These are phyloP conservation scores for Antheraea mylitta DNA, from an alignment of 1,140 invertebrate genomes.

Conservation along the genomic window DNA sequence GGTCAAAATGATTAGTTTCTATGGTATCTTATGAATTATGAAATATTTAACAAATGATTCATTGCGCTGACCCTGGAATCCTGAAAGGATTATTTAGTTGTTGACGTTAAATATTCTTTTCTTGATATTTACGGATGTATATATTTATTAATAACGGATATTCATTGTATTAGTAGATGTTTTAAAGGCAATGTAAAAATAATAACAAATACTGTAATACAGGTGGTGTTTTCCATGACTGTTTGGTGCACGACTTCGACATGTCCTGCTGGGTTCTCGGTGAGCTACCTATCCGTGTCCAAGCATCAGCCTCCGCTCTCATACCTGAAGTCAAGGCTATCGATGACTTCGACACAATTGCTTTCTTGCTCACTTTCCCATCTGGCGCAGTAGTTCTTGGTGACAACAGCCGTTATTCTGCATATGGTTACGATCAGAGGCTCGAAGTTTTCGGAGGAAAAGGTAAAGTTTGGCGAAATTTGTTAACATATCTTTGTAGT, in stretches of 20 bases:
- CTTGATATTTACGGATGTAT: neutral
- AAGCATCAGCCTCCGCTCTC: neutral
- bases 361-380: neutral
- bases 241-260: neutral
- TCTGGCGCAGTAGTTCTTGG: neutral
- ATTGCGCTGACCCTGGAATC: neutral
- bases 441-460: neutral
- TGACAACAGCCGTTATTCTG: neutral
- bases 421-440: neutral
- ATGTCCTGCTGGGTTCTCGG: neutral
- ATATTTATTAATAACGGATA: neutral
- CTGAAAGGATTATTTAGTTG: neutral
- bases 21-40: too few species aligned
- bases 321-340: constrained; percentile 70
- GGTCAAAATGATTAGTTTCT: neutral
- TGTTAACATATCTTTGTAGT: too few species aligned
- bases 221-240: neutral
- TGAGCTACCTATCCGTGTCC: neutral
- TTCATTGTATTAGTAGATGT: too few species aligned
- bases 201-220: neutral
- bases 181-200: constrained; percentile 66
- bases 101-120: too few species aligned
- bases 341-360: neutral
- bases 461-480: neutral
- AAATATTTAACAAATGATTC: too few species aligned